phyloP scores from a whole-genome alignment of 1,140 invertebrate genomes.

The Formica exsecta region DNA sequence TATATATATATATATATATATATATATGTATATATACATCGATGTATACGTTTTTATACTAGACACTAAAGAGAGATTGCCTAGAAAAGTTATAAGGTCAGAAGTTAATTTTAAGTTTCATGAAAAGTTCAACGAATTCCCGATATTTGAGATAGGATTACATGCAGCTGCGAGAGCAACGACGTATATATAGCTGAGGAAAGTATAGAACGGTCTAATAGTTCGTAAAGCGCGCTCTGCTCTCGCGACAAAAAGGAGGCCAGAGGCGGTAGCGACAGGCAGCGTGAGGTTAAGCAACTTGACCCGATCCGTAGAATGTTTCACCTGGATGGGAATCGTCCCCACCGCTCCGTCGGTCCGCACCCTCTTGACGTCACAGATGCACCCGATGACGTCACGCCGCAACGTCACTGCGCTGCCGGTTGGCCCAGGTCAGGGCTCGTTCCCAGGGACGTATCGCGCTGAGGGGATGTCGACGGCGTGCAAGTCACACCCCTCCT shows the following conservation, averaged over 20 bases:
- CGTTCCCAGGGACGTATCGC: constrained; percentile 71
- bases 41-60: neutral
- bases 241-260: constrained; percentile 44
- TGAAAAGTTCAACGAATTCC: neutral
- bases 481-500: constrained; percentile 57
- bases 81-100: neutral
- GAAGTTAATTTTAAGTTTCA: constrained; percentile 29
- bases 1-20: neutral
- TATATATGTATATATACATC: neutral
- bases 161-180: neutral
- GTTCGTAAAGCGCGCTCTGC: constrained; percentile 39
- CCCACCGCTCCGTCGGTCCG: constrained; percentile 69
- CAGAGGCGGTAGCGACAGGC: constrained; percentile 17
- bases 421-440: constrained; percentile 73
- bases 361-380: constrained; percentile 77
- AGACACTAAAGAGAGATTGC: neutral
- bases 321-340: constrained; percentile 72
- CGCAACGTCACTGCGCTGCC: constrained; percentile 76
- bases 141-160: neutral
- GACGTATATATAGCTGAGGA: constrained; percentile 3
- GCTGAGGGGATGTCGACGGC: constrained; percentile 8
- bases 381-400: constrained; percentile 76
- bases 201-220: constrained; percentile 20
- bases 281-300: constrained; percentile 70
- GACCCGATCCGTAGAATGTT: constrained; percentile 73